A percentile compares a stretch with the other conserved stretches of the same genome.
Conservation (phyloP, 2,888 invertebrate genomes). For the Asteroscopus sphinx region DNA sequence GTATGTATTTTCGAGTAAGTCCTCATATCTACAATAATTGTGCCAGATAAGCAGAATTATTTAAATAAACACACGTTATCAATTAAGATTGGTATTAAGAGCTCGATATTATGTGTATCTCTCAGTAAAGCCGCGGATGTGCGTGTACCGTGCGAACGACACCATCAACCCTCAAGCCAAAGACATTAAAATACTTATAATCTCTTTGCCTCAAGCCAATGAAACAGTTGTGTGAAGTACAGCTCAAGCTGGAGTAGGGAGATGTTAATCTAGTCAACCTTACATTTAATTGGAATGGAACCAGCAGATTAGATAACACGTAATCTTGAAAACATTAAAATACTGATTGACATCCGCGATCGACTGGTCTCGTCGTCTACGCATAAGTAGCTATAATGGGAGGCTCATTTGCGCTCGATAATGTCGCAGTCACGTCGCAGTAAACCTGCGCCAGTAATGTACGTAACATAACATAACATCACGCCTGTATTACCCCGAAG, state of each 20-base stretch:
- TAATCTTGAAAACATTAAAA: slow-evolving; percentile 9
- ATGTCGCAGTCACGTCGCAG: slow-evolving; percentile 18
- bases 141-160: too few relatives aligned
- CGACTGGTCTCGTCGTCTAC: background rate
- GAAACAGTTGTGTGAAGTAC: background rate
- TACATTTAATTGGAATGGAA: slow-evolving; percentile 4
- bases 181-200: too few relatives aligned
- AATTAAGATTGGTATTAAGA: too few relatives aligned
- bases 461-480: too few relatives aligned
- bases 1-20: too few relatives aligned
- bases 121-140: too few relatives aligned
- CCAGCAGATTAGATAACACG: slow-evolving; percentile 13
- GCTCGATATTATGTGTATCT: too few relatives aligned
- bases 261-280: slow-evolving; percentile 2
- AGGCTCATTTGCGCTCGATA: slow-evolving; percentile 20
- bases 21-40: too few relatives aligned
- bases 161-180: too few relatives aligned
- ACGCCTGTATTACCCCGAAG: too few relatives aligned
- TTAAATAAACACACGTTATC: too few relatives aligned
- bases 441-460: slow-evolving; percentile 4
- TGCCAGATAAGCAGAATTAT: too few relatives aligned
- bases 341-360: slow-evolving; percentile 10
- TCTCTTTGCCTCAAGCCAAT: background rate
- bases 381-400: slow-evolving; percentile 13
- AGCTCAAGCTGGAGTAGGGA: background rate